Evolutionary conservation across 1,140 invertebrate genomes (phyloP).

Genomic region (Holotrichia oblita): DNA sequence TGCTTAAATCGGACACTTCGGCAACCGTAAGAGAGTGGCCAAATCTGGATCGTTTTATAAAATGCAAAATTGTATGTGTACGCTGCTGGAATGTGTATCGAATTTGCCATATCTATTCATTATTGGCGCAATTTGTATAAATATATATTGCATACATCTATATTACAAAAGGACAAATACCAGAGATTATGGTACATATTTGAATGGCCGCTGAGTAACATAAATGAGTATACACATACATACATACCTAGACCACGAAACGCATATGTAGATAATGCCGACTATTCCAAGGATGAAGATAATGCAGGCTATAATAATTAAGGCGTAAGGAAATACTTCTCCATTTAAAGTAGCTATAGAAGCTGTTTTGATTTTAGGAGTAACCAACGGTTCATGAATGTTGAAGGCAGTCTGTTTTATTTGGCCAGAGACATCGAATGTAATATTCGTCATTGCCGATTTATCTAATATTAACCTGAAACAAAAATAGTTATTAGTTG

Average conservation of each 20-base stretch:
- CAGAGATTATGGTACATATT: too few species aligned
- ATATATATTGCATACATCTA: too few species aligned
- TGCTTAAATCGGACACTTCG: too few species aligned
- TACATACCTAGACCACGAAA: slow-evolving; percentile 82
- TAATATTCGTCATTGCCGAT: slow-evolving; percentile 70
- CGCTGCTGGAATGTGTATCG: too few species aligned
- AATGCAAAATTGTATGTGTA: too few species aligned
- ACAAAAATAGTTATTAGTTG: slow-evolving; percentile 40
- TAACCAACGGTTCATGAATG: slow-evolving; percentile 72
- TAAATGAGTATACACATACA: too few species aligned
- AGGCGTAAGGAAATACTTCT: slow-evolving; percentile 84
- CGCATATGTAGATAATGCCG: slow-evolving; percentile 90
- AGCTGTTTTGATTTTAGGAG: slow-evolving; percentile 63
- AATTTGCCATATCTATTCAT: too few species aligned
- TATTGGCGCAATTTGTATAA: too few species aligned
- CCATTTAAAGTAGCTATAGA: slow-evolving; percentile 72
- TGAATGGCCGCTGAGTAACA: too few species aligned
- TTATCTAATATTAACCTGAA: slow-evolving; percentile 67
- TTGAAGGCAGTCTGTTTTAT: slow-evolving; percentile 73
- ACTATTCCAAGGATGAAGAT: slow-evolving; percentile 86
- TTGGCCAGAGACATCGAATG: slow-evolving; percentile 70
- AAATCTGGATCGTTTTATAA: too few species aligned
- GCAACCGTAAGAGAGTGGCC: too few species aligned
- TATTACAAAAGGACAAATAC: too few species aligned
- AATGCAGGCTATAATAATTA: slow-evolving; percentile 86